Evolutionary conservation across 2,888 invertebrate species (phyloP), one percentile per base, ranked within the genome.

Genomic region (Callyntrura guangdongensis): DNA sequence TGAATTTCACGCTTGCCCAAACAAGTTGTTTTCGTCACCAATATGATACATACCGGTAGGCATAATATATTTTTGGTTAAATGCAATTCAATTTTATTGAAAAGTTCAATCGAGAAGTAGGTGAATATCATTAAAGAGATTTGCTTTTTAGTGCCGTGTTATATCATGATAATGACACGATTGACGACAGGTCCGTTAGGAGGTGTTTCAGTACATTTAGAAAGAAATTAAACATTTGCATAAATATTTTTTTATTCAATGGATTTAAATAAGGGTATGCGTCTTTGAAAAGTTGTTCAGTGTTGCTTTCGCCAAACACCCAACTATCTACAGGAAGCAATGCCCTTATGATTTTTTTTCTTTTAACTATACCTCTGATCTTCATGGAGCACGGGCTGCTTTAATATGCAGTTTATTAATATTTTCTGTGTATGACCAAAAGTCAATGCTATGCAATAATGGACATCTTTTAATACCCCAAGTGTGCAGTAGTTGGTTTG

Each of bases 351-450:
- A 53, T 5, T 53, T 53, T 53, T 9, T 14, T 14, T 36, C 6
- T 36, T 36, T 36, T 36, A 36, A 4, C 36, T 6, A 36, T 36
- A 6, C 11, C 8, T 53, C n/a, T 53, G 53, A 12, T n/a, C n/a
- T 53, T 53, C 3, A 36, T 2, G 8, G 53, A 53, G n/a, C 53
- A 53, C 8, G 53, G 53, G 3, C 53, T 53, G 53, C n/a, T 53
- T n/a, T 53, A 53, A 53, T 53, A 53, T 53, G 53, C 61, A 61
- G 5, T 61, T 61, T 61, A 61, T 61, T 61, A 61, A 3, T 20
- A 61, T 53, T 53, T 1, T 53, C 5, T 53, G 9, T 69, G 27
- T 69, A 3, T 12, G 17, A 69, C 27, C 25, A 69, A 27, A 12
- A 53, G 9, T 22, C 9, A n/a, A 5, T 22, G 64, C 36, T 36